These are phyloP conservation scores for Haemorhous mexicanus DNA, from an alignment of 2,113 vertebrate genomes.

Conservation along the genomic window DNA sequence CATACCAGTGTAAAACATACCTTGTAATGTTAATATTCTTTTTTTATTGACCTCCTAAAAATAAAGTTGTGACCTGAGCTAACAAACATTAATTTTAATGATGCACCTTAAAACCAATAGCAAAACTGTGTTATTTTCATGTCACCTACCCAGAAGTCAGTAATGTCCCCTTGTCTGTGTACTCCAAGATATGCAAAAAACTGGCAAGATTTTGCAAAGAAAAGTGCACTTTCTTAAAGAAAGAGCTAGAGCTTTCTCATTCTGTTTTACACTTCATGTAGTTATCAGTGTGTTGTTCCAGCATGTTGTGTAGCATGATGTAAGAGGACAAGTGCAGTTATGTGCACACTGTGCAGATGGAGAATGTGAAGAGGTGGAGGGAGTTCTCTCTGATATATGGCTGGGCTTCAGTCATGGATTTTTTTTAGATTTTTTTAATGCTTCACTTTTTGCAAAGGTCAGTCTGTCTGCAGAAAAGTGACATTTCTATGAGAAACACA, in stretches of 20 bases:
- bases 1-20: neutral
- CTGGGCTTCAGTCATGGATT: neutral
- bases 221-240: neutral
- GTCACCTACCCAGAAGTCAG: neutral
- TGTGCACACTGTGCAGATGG: neutral
- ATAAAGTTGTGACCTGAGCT: neutral
- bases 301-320: neutral
- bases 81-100: neutral
- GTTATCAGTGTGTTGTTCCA: neutral
- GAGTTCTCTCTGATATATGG: neutral
- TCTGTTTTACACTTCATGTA: conserved; percentile 9
- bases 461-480: neutral
- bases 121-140: neutral
- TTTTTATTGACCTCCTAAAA: neutral
- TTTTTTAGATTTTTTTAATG: neutral
- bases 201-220: neutral
- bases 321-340: neutral
- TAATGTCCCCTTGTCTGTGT: fast-evolving
- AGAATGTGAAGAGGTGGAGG: neutral
- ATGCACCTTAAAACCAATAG: neutral
- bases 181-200: neutral
- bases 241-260: neutral
- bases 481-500: neutral
- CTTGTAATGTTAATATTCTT: neutral
- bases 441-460: neutral